Evolutionary conservation across 2,797 vertebrate species (phyloP).

Genomic region (Gambusia yucatana): DNA sequence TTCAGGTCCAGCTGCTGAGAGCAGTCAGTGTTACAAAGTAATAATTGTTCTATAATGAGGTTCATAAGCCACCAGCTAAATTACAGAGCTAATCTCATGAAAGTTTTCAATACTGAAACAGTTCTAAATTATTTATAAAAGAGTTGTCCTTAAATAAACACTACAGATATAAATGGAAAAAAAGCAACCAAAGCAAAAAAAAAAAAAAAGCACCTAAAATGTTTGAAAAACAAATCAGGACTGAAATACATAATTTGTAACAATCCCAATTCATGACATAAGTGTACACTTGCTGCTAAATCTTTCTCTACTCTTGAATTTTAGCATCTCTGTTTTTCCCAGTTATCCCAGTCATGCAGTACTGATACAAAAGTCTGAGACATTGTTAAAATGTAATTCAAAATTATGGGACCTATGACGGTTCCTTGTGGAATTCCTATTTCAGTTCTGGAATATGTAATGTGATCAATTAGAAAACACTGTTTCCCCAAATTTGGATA

Average conservation of each 20-base stretch:
- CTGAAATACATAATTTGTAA: neutral
- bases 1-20: neutral
- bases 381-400: neutral
- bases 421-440: neutral
- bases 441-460: neutral
- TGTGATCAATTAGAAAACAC: neutral
- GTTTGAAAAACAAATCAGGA: neutral
- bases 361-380: neutral
- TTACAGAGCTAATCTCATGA: neutral
- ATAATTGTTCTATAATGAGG: neutral
- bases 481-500: neutral
- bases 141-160: neutral
- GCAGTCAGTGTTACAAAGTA: neutral
- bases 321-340: neutral
- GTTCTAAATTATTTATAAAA: neutral
- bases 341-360: neutral
- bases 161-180: neutral
- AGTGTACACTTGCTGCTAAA: neutral
- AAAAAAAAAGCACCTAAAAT: neutral
- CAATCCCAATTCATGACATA: neutral
- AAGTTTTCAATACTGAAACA: neutral
- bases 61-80: neutral
- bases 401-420: neutral
- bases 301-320: neutral
- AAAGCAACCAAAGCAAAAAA: neutral